Evolutionary conservation across 2,113 vertebrate species (phyloP).

Genomic region (Todiramphus saurophagus): DNA sequence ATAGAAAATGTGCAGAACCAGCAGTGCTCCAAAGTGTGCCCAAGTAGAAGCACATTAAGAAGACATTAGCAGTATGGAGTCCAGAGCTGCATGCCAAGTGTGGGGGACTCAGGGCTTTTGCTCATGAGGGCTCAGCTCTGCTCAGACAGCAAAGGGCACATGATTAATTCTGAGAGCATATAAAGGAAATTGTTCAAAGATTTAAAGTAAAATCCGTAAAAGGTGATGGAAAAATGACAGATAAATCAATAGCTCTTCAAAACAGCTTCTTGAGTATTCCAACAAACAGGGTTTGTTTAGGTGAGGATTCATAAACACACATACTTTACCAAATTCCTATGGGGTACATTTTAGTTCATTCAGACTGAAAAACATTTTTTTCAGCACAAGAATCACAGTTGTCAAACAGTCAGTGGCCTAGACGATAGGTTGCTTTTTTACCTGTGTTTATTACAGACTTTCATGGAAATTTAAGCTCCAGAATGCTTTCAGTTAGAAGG

Average conservation of each 20-base stretch:
- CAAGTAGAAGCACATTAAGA: constrained; percentile 41
- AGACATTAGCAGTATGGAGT: neutral
- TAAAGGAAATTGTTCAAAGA: neutral
- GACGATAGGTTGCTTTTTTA: neutral
- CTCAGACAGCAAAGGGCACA: neutral
- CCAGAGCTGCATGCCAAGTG: neutral
- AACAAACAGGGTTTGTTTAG: neutral
- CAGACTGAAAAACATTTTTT: neutral
- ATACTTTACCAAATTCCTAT: neutral
- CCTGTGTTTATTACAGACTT: neutral
- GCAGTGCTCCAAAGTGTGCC: neutral
- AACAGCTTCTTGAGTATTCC: neutral
- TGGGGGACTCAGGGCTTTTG: neutral
- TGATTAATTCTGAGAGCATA: neutral
- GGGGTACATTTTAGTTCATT: neutral
- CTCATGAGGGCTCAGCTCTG: neutral
- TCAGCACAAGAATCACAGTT: neutral
- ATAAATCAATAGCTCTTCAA: neutral
- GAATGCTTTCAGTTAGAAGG: neutral
- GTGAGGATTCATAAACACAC: neutral
- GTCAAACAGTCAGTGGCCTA: neutral
- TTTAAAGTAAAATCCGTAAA: neutral
- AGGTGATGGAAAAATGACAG: neutral
- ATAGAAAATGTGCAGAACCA: neutral
- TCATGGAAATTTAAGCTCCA: neutral